These are phyloP conservation scores for Ariolimax columbianus DNA, from an alignment of 2,888 invertebrate species.

Conservation along the genomic window DNA sequence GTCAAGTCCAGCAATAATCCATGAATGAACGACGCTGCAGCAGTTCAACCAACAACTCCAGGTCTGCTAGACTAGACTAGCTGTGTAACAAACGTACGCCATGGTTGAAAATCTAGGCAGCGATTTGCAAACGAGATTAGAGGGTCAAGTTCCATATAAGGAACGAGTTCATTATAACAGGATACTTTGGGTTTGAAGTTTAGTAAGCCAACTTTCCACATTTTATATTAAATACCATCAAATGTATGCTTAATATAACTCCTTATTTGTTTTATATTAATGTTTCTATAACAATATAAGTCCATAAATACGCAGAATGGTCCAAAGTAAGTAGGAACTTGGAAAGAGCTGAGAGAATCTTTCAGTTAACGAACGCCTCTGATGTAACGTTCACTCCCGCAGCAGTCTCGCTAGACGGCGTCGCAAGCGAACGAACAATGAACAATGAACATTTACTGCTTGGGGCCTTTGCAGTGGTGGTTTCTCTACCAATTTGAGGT, in stretches of 20 bases:
- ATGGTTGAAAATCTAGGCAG: constrained; percentile 54
- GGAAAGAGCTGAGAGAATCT: not conserved
- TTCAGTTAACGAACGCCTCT: not conserved
- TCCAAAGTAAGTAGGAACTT: not conserved
- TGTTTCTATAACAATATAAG: no score
- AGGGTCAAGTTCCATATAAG: constrained; percentile 53
- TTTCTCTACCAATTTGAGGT: no score
- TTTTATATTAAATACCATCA: not conserved
- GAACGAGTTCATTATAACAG: constrained; percentile 39
- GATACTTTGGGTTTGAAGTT: not conserved
- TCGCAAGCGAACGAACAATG: not conserved
- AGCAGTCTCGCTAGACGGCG: constrained; percentile 7
- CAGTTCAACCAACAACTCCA: constrained; percentile 16
- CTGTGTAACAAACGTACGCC: constrained; percentile 27
- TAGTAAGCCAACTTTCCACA: not conserved
- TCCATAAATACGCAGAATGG: no score
- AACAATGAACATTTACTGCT: not conserved
- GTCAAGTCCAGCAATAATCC: constrained; percentile 21
- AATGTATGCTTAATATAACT: not conserved
- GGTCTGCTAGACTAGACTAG: no score
- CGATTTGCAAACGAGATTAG: constrained; percentile 54
- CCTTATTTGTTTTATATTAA: not conserved
- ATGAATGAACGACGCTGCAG: constrained; percentile 26
- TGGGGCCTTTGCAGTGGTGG: no score
- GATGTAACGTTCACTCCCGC: not conserved